phyloP scores from a whole-genome alignment of 2,113 vertebrate species.

The Malurus alboscapulatus region DNA sequence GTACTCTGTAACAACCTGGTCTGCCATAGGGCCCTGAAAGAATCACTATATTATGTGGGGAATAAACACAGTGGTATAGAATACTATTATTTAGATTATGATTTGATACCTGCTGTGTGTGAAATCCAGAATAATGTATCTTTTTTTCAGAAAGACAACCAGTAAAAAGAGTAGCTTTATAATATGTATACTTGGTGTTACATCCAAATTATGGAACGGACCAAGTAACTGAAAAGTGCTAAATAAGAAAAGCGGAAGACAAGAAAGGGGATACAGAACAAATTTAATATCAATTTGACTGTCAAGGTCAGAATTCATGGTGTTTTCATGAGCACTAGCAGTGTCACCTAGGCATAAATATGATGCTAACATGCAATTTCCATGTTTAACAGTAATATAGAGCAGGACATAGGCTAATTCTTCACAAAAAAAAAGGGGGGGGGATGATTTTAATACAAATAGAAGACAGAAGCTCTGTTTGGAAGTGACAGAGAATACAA shows the following conservation, averaged over 20 bases:
- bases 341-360: background rate
- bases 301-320: background rate
- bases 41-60: background rate
- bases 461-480: background rate
- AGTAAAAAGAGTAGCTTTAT: background rate
- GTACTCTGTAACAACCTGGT: background rate
- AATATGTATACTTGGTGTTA: background rate
- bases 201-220: background rate
- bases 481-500: background rate
- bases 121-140: background rate
- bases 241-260: background rate
- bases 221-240: background rate
- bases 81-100: accelerated
- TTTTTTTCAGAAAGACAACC: background rate
- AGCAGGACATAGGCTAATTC: background rate
- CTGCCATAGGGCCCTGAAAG: background rate
- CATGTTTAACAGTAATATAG: background rate
- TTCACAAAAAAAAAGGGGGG: background rate
- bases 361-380: background rate
- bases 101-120: background rate
- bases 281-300: background rate
- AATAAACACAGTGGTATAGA: background rate
- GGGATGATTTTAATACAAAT: background rate
- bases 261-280: background rate
- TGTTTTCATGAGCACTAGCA: background rate